Evolutionary conservation across 23 tunicate species (phyloP), one percentile per base, ranked within the genome.

Genomic region (Phallusia fumigata): DNA sequence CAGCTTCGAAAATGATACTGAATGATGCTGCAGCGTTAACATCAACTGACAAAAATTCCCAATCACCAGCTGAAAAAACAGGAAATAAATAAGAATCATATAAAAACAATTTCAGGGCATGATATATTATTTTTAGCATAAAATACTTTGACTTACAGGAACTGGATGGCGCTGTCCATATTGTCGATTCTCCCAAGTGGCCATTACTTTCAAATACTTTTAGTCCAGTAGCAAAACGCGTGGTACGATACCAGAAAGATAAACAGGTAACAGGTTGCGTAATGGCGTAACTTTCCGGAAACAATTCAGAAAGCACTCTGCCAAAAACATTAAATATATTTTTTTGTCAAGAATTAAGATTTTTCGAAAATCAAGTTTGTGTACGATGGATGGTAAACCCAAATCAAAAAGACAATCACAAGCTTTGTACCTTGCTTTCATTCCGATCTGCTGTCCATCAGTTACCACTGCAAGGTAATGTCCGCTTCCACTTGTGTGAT

Each of bases 401-500:
- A 5, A 40, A 5, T 3, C 5, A 40, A 40, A 40, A 40, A 40
- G 47, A 10, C 10, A 3, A 40, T 40, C 8, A 40, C 5, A 40
- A 10, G 10, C 10, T 3, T 1, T 19, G 18, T 75, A 81, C 90
- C 90, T 52, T 2, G 86, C 90, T 75, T 75, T 87, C 52, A 18
- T 64, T 26, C 64, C 81, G 18, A 74, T 72, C 3, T 80, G 35
- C 53, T 89, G 88, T 26, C 81, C 87, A 24, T 74, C 76, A 1
- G 88, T 53, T 3, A 53, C 80, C 78, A 93, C 53, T 13, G 76
- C 77, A 83, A 93, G 84, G 45, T 79, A 89, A 74, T 94, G 94
- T 52, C 98, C 98, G 13, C 11, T 36, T 64, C 93, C 93, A 26
- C 89, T 80, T 28, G 93, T 88, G 49, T 88, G 93, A 64, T 94